Base-by-base conservation (phyloP, 2,888 invertebrate species). In the Lymantria monacha region DNA sequence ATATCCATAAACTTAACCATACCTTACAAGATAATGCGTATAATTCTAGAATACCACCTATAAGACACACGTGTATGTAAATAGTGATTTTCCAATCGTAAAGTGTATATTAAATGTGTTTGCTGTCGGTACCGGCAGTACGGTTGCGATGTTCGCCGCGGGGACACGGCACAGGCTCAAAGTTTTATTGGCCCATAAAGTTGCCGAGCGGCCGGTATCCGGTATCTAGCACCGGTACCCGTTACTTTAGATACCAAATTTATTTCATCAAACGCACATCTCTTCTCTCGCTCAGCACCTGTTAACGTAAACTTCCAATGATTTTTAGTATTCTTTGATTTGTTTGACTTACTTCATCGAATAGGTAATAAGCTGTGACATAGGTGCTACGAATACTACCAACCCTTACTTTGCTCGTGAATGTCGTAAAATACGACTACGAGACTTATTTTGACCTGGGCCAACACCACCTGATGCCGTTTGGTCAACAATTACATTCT, bases 171-270 rank as follows among this genome's bases (percentile, higher is more conserved):
- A 74, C 81, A 69, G 76, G 74, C 81, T 74, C 78, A 74, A 67
- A 77, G 79, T 81, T 86, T 85, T 86, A 85, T 83, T 74, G 79
- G 70, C 55, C 77, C 77, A 85, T 86, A 86, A 86, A 85, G 66
- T 69, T 64, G 66, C 63, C 63, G 49, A 63, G 72, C 74, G 76
- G 70, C 74, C 74, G 74, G 83, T 83, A 79, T 82, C 82, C 81
- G 79, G 80, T 79, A 75, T 70, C 74, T 64, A 64, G 63, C 60
- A 61, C 66, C 78, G 59, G 63, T 60, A 60, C 68, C 80, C 79
- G 79, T 78, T 81, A 82, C 72, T 76, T 79, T 66, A 72, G 73
- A 79, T 79, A 77, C 80, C 76, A 68, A 80, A 79, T 79, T 81
- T 72, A 76, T 76, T 80, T 72, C 74, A 70, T 70, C 75, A 75